Conservation (phyloP, 2,113 vertebrate species). For the Oreotrochilus melanogaster region DNA sequence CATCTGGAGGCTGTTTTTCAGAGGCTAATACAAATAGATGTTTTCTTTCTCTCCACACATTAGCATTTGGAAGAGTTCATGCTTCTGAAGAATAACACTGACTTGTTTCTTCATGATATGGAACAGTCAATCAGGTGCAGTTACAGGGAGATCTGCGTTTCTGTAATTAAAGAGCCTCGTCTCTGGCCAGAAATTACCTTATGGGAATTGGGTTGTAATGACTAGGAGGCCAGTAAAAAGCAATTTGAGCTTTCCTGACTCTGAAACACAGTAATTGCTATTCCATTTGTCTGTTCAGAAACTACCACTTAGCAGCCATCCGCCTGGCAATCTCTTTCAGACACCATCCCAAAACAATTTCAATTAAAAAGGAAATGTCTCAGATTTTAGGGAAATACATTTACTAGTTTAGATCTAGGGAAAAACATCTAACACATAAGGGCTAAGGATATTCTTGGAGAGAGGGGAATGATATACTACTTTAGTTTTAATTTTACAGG, state of each 20-base stretch:
- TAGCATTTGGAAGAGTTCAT: neutral
- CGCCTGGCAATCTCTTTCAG: neutral
- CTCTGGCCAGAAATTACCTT: neutral
- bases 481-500: neutral
- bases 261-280: neutral
- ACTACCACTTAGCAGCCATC: neutral
- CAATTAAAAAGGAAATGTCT: neutral
- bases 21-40: neutral
- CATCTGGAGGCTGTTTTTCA: neutral
- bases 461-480: fast-evolving
- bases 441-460: neutral
- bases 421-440: neutral
- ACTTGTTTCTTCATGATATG: fast-evolving
- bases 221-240: neutral
- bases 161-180: slow-evolving; percentile 4
- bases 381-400: neutral
- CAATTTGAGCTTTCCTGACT: neutral
- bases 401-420: neutral
- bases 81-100: neutral
- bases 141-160: slow-evolving; percentile 1
- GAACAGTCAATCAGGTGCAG: neutral
- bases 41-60: neutral
- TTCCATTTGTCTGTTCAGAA: neutral
- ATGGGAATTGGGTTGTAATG: neutral
- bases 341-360: neutral